Evolutionary conservation across 2,113 vertebrate genomes (phyloP).

Genomic region (Spheniscus mendiculus): DNA sequence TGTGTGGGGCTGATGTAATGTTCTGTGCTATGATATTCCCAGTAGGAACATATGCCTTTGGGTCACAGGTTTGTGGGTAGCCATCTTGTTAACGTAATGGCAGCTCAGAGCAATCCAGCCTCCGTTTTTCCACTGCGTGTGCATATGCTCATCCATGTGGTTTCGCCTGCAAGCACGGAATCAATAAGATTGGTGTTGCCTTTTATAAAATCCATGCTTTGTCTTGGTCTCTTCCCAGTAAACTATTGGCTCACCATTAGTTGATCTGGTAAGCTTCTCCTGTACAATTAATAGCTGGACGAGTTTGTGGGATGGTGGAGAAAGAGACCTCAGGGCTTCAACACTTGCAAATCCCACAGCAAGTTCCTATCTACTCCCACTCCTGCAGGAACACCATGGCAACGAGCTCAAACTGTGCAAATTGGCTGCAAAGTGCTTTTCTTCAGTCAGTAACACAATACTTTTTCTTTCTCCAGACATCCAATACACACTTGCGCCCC

Average conservation of each 20-base stretch:
- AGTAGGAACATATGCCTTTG: conserved; percentile 37
- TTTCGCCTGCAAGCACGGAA: neutral
- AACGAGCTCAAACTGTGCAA: conserved; percentile 60
- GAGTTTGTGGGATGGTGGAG: neutral
- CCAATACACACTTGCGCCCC: neutral
- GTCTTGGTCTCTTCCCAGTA: neutral
- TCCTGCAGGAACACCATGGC: conserved; percentile 40
- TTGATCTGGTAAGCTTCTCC: neutral
- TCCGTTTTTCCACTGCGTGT: neutral
- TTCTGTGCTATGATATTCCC: conserved; percentile 33
- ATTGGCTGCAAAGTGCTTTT: conserved; percentile 55
- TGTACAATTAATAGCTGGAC: neutral
- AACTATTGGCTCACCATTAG: neutral
- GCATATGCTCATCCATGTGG: neutral
- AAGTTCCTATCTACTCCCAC: conserved; percentile 53
- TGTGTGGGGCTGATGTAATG: conserved; percentile 24
- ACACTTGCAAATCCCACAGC: conserved; percentile 39
- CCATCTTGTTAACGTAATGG: conserved; percentile 9
- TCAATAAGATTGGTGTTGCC: neutral
- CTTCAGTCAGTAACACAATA: conserved; percentile 58
- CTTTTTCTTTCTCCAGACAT: neutral
- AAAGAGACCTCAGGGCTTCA: conserved; percentile 37
- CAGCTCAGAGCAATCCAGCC: neutral
- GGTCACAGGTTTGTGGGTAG: neutral
- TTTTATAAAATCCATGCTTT: neutral